Percentiles rank a stretch among this genome's conserved stretches.
Conservation (phyloP, 2,888 invertebrate genomes). For the Eupithecia abbreviata region DNA sequence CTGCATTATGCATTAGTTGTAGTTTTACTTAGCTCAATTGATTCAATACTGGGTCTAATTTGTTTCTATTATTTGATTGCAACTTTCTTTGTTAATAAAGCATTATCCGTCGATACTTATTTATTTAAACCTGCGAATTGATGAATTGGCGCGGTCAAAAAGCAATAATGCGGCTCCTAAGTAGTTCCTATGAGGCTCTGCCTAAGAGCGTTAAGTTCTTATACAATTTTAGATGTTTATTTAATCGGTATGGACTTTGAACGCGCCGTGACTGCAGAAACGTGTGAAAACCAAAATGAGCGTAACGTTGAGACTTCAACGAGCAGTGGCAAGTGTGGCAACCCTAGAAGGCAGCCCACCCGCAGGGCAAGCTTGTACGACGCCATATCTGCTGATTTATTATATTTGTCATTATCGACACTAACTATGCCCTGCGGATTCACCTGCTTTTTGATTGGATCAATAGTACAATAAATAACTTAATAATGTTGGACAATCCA, state of each 20-base stretch:
- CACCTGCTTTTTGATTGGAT: conserved; percentile 24
- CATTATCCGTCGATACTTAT: too few relatives aligned
- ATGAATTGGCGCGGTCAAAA: background rate
- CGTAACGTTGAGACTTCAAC: background rate
- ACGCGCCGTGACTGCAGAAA: background rate
- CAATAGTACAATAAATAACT: too few relatives aligned
- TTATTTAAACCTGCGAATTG: background rate
- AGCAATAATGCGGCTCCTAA: background rate
- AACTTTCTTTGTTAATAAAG: too few relatives aligned
- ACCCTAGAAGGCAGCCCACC: conserved; percentile 41
- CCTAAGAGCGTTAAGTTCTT: background rate
- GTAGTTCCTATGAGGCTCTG: background rate
- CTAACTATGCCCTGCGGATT: conserved; percentile 32
- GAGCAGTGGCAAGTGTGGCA: conserved; percentile 13
- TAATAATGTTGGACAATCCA: too few relatives aligned
- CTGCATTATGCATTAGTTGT: too few relatives aligned
- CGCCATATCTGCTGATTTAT: conserved; percentile 45
- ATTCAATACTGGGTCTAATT: too few relatives aligned
- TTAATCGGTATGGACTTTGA: background rate
- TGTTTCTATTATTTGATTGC: too few relatives aligned
- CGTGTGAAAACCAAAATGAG: background rate
- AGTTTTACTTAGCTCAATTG: too few relatives aligned
- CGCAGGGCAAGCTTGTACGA: conserved; percentile 39
- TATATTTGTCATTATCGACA: conserved; percentile 35
- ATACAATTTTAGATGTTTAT: background rate